Base-by-base conservation (phyloP, 2,113 vertebrate species). In the Passerina amoena region DNA sequence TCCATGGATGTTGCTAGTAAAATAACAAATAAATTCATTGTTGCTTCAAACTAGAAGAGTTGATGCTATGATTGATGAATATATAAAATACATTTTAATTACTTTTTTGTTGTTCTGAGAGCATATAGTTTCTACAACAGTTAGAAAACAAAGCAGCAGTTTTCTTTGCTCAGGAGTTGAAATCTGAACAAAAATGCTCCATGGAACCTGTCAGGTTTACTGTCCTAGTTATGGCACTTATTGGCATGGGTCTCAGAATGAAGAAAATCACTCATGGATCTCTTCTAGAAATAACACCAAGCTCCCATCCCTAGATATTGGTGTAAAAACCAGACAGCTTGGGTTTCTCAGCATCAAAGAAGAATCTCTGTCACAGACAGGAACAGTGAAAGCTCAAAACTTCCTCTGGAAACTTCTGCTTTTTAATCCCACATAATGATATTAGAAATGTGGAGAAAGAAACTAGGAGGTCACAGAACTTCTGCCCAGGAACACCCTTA, bases 111-210 rank as follows among this genome's bases (percentile, higher is more conserved):
- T 81, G 4, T 47, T 88, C 10, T 76, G 24, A 68, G 38, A 9
- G 18, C 35, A 44, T 56, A 56, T 30, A 59, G 14, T 69, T 86
- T 83, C 76, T 42, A 50, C 7, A 82, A n/a, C 54, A 6, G 22
- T 75, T 56, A 68, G 35, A 76, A 82, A 44, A 75, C 87, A 61
- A 57, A 50, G 38, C 65, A 44, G 12, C 45, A 24, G 8, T 64
- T 92, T 96, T 81, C 35, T 93, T 25, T 90, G 38, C 68, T 92
- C 47, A 50, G 51, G n/a, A 82, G 8, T 27, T 94, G 73, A 96
- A 65, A 77, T 61, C 42, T 87, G 40, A 95, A 64, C 47, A 93
- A 82, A 97, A 90, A 13, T n/a, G 13, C 47, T 82, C 10, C 18
- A 7, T 68, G 42, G 42, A 75, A 56, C 60, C 24, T 60, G 30